Base-by-base conservation (phyloP, 2,113 vertebrate genomes). In the Leptosomus discolor region DNA sequence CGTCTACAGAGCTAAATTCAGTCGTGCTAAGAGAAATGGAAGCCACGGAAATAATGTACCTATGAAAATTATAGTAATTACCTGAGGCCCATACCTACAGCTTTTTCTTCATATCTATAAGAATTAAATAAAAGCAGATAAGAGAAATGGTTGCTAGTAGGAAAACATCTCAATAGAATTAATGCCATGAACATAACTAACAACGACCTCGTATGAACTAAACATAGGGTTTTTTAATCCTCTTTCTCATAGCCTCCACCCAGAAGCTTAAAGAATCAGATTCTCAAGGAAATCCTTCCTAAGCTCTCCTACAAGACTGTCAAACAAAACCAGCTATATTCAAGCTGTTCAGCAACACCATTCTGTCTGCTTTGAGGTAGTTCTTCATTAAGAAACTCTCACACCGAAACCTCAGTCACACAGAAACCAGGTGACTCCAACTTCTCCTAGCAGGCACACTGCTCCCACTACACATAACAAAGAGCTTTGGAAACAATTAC, bases 11-110 rank as follows among this genome's bases (percentile, higher is more conserved):
- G 15, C 30, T 56, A 46, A 10, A 37, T 32, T 53, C 4, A 90
- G 4, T 10, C 26, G 1, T 13, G 4, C 11, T 48, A 10, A 12
- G 15, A 30, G 1, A 65, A n/a, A 16, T 7, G 1, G 7, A 48
- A 71, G 3, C 12, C 17, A 37, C 27, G 60, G 27, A 85, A 88
- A 64, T 21, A 64, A 9, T 0, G 1, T 21, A 16, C 3, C 15
- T 7, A 27, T 30, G 7, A 58, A 71, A 67, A 14, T 3, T 9
- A 5, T 2, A 51, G 11, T 11, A 54, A n/a, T 75, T 75, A 54
- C 6, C 20, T 8, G 5, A 71, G 21, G 24, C 12, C 21, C 4
- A 53, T 3, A 45, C 8, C 3, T 32, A 1, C 24, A 68, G 23
- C 8, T 9, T 50, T n/a, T 53, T 58, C 7, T 80, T 58, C 8